phyloP scores from a whole-genome alignment of 2,797 vertebrate genomes.

The Propithecus perrieri region DNA sequence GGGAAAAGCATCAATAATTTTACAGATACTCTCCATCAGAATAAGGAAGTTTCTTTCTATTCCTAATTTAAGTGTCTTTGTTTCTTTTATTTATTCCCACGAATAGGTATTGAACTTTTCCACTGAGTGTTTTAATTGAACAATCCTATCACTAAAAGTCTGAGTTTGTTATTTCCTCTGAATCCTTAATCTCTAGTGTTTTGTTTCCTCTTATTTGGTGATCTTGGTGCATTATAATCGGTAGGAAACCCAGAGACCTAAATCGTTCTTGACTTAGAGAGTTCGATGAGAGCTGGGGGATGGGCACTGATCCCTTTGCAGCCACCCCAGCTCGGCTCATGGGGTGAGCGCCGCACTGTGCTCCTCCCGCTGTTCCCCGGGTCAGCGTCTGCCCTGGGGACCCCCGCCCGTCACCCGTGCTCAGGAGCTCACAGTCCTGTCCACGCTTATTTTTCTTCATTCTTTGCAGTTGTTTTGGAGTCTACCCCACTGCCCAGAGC shows the following conservation, averaged over 20 bases:
- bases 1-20: not conserved
- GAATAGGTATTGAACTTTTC: not conserved
- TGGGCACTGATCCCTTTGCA: not conserved
- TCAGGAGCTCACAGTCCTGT: not conserved
- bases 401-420: not conserved
- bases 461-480: not conserved
- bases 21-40: not conserved
- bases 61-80: not conserved
- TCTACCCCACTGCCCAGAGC: not conserved
- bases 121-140: not conserved
- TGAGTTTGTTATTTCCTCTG: not conserved
- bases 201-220: not conserved
- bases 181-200: not conserved
- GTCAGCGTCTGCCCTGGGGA: not conserved
- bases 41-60: not conserved
- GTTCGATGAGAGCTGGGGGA: accelerated
- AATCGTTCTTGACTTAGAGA: not conserved
- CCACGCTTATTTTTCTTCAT: not conserved
- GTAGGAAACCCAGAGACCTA: not conserved
- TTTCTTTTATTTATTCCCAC: not conserved
- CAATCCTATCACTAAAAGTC: not conserved
- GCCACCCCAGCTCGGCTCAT: not conserved
- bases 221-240: not conserved
- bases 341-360: accelerated
- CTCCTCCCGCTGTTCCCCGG: not conserved